Evolutionary conservation across 2,888 invertebrate species (phyloP).

Genomic region (Yponomeuta cagnagella): DNA sequence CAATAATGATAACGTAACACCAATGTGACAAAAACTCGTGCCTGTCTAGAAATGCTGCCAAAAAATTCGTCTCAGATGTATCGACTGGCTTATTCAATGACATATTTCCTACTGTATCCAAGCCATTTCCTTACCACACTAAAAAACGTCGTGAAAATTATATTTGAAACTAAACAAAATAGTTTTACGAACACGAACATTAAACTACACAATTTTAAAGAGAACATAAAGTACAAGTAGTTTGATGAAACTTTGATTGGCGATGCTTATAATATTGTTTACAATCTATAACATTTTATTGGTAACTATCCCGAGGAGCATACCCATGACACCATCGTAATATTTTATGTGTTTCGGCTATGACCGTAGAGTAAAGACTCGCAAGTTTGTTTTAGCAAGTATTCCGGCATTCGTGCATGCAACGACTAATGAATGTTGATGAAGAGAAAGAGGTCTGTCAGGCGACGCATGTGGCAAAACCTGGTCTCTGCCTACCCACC

Average conservation of each 20-base stretch:
- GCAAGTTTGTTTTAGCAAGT: background rate
- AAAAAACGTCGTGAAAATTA: too few species aligned
- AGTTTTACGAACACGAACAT: too few species aligned
- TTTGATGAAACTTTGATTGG: background rate
- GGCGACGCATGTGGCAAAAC: too few species aligned
- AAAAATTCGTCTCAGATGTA: background rate
- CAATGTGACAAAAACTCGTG: background rate
- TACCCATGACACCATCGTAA: background rate
- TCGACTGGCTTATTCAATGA: slow-evolving; percentile 4
- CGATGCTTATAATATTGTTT: background rate
- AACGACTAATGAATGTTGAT: too few species aligned
- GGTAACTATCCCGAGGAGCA: background rate
- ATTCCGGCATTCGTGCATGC: background rate
- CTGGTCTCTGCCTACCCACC: too few species aligned
- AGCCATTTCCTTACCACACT: background rate
- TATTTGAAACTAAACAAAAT: too few species aligned
- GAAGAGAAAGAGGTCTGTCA: too few species aligned
- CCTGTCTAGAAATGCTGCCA: slow-evolving; percentile 2
- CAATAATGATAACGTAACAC: background rate
- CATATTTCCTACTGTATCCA: background rate
- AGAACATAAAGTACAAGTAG: too few species aligned
- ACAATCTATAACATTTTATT: background rate
- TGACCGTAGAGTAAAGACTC: background rate
- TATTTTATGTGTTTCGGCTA: background rate
- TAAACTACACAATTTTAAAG: too few species aligned